Evolutionary conservation across 2,888 invertebrate species (phyloP), one percentile per base, ranked within the genome.

Genomic region (Exephanes ischioxanthus): DNA sequence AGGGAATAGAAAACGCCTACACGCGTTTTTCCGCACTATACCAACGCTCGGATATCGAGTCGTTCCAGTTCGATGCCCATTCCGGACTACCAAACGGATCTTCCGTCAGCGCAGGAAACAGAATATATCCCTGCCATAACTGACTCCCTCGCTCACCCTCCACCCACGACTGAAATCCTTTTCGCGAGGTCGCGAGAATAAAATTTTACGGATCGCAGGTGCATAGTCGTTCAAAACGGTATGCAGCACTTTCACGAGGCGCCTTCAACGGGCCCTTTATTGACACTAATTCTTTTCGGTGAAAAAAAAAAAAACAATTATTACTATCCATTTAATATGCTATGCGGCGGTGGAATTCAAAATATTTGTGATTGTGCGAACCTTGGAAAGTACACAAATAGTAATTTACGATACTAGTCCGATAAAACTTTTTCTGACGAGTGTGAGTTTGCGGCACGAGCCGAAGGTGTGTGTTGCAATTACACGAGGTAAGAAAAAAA

Each of bases 61-160:
- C 78, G 58, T 78, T 78, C 55, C 68, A 68, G 61, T 78, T 68
- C 68, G 55, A 61, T 70, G 78, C 68, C 45, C 68, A 61, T 61
- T 78, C 55, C 41, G 45, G 26, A 45, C 26, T 70, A 33, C 41
- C 33, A 68, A 78, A 78, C 30, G 48, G 11, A 45, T 68, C 55
- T 58, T 70, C 55, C 2, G 16, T 4, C 33, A 7, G 26, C n/a
- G 16, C 61, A 22, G 58, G 61, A 61, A 37, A 19, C 55, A 3
- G 71, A 72, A 41, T n/a, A 22, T 9, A 58, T 58, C 58, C 26
- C 37, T 41, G 6, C 22, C 14, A 33, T n/a, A 72, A 55, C 71
- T 14, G 19, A 33, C 51, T 37, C 33, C 22, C 14, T 37, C 37
- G 22, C 37, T 41, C 19, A 26, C 9, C 11, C 26, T 51, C 53